phyloP scores from a whole-genome alignment of 2,797 vertebrate genomes.

The Decapterus maruadsi region DNA sequence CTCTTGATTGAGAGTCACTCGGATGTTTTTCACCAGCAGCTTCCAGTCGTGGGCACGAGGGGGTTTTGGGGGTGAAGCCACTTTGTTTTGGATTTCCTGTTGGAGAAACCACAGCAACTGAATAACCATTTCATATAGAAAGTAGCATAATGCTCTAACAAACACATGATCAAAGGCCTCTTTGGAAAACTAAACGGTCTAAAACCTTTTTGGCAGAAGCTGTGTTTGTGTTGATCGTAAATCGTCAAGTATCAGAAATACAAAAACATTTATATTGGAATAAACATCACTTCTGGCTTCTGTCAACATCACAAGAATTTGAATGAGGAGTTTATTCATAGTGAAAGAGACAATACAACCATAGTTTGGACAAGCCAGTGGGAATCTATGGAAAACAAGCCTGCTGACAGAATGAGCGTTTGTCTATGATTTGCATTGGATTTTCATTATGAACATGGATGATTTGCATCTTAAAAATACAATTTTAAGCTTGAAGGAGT shows the following conservation, averaged over 20 bases:
- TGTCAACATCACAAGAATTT: too few species aligned
- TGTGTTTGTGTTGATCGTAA: background rate
- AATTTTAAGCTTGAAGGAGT: background rate
- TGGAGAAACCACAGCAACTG: slow-evolving; percentile 8
- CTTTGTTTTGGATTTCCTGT: slow-evolving; percentile 82
- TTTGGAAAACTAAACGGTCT: background rate
- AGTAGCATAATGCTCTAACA: background rate
- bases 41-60: slow-evolving; percentile 95
- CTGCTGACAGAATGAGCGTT: background rate
- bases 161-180: background rate
- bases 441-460: background rate
- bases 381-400: background rate
- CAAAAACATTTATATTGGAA: too few species aligned
- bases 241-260: too few species aligned
- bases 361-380: background rate
- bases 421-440: background rate
- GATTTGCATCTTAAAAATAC: slow-evolving; percentile 9
- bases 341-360: background rate
- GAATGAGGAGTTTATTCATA: background rate
- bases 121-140: background rate
- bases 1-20: slow-evolving; percentile 77
- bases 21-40: slow-evolving; percentile 92
- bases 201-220: background rate
- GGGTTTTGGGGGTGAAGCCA: slow-evolving; percentile 93
- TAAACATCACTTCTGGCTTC: too few species aligned